Evolutionary conservation across 2,888 invertebrate species (phyloP).

Genomic region (Heteropelma amictum): DNA sequence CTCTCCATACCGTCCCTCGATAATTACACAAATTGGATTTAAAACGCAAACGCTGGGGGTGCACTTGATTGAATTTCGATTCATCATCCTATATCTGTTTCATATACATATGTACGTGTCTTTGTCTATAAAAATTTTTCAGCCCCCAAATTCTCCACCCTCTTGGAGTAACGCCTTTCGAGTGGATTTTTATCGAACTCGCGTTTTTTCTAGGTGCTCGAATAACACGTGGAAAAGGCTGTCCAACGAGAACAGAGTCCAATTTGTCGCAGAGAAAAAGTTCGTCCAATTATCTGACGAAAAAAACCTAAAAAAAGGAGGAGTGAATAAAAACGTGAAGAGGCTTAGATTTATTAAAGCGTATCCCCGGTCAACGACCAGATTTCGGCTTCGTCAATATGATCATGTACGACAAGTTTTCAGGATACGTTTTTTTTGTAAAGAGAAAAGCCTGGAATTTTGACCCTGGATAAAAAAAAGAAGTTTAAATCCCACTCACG

Average conservation of each 20-base stretch:
- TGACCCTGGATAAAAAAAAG: neutral
- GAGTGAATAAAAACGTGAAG: neutral
- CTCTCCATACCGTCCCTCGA: neutral
- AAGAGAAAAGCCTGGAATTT: conserved; percentile 5
- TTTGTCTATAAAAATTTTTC: neutral
- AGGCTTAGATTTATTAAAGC: neutral
- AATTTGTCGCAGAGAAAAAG: conserved; percentile 23
- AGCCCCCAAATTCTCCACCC: neutral
- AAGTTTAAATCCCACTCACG: conserved; percentile 4
- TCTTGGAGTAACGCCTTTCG: neutral
- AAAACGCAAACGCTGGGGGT: conserved; percentile 23
- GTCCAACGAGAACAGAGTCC: neutral
- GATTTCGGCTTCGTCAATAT: neutral
- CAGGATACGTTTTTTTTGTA: neutral
- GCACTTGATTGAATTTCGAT: no score
- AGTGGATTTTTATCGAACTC: conserved; percentile 8
- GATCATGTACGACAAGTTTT: neutral
- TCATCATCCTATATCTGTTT: neutral
- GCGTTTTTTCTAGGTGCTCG: neutral
- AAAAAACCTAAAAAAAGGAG: neutral
- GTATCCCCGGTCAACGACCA: neutral
- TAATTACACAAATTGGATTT: conserved; percentile 46
- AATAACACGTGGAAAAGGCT: neutral
- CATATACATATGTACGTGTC: neutral
- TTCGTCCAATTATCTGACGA: conserved; percentile 3